Base-by-base conservation (phyloP, 2,797 vertebrate genomes). In the Poecilia wingei region DNA sequence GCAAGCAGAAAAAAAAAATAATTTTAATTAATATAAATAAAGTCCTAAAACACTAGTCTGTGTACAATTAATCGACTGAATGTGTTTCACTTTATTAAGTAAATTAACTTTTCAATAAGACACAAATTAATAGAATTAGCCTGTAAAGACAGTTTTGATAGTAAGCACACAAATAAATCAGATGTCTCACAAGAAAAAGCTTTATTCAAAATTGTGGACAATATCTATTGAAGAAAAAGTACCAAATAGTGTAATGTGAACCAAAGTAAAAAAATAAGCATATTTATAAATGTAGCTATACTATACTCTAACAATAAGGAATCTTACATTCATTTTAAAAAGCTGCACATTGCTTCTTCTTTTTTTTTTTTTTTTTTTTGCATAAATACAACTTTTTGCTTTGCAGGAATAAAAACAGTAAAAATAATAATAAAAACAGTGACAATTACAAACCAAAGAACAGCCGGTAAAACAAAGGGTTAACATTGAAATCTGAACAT, bases 181-280 rank as follows among this genome's bases (percentile, higher is more conserved):
- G 16, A 13, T 18, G 43, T 73, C 72, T 75, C 4, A 39, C 22
- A 79, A 69, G 28, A 72, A 59, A 36, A 85, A 82, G 79, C 83
- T 93, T 94, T 94, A 92, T 80, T 93, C 82, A 78, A 84, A 66
- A 79, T 43, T 83, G 61, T 82, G 81, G 13, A 80, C 59, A 57
- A 85, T 72, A 80, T 75, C 87, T 4, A 84, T 78, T 33, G 71
- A 83, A 76, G 66, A 51, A 84, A 90, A n/a, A 84, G 85, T 92
- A 93, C 86, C 88, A 39, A 87, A 84, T 51, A 84, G 76, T n/a
- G 76, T 75, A 79, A 20, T 87, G 77, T 18, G 81, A 76, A 83
- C 82, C 72, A 85, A 86, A 87, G 82, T 94, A 93, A 78, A 94
- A 93, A 94, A 94, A 92, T 92, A 92, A 46, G 79, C 83, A 85